Evolutionary conservation across 2,797 vertebrate genomes (phyloP).

Genomic region (Trichosurus vulpecula): DNA sequence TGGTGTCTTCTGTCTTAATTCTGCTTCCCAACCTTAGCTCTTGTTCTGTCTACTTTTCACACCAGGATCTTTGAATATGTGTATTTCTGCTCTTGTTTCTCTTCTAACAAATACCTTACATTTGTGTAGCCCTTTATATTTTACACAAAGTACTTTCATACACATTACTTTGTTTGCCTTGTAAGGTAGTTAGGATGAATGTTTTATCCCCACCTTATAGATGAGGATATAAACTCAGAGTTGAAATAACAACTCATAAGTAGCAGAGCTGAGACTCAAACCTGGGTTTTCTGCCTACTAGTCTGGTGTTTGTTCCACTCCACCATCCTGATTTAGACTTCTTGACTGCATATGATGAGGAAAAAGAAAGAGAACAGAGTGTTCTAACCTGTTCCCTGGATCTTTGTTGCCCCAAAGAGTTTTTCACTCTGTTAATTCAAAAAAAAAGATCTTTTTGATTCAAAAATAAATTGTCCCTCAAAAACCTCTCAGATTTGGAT

Average conservation of each 20-base stretch:
- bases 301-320: not conserved
- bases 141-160: not conserved
- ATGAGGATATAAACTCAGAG: not conserved
- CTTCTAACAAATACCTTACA: not conserved
- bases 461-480: not conserved
- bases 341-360: not conserved
- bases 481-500: not conserved
- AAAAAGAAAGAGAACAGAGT: not conserved
- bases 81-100: not conserved
- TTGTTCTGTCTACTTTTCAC: slow-evolving; percentile 14
- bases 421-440: slow-evolving; percentile 39
- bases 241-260: not conserved
- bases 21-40: slow-evolving; percentile 16
- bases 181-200: not conserved
- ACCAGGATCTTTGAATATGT: slow-evolving; percentile 5
- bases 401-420: slow-evolving; percentile 1
- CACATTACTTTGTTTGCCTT: not conserved
- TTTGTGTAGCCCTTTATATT: not conserved
- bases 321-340: not conserved
- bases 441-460: slow-evolving; percentile 13
- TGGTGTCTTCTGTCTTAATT: slow-evolving; percentile 37
- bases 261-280: not conserved
- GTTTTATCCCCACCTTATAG: not conserved
- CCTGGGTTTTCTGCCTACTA: not conserved
- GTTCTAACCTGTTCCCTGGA: slow-evolving; percentile 27